Evolutionary conservation across 2,888 invertebrate species (phyloP).

Genomic region (Thymelicus lineola): DNA sequence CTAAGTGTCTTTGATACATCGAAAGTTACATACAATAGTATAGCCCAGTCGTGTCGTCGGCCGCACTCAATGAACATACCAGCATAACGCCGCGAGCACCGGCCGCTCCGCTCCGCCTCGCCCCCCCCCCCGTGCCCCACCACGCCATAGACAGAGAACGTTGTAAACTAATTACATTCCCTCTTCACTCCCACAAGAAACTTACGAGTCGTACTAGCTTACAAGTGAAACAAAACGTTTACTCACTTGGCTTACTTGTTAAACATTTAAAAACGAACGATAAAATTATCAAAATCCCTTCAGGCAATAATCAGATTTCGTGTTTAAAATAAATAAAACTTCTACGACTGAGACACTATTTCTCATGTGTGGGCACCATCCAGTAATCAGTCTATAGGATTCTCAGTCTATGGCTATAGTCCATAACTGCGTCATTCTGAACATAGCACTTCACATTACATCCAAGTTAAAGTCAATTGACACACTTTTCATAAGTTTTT

Average conservation of each 20-base stretch:
- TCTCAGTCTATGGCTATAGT: not conserved
- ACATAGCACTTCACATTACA: not conserved
- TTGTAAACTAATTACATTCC: not conserved
- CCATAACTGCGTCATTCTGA: not conserved
- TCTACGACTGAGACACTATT: too few relatives aligned
- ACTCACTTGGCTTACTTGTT: too few relatives aligned
- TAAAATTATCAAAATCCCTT: too few relatives aligned
- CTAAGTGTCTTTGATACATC: constrained; percentile 73
- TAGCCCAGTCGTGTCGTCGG: constrained; percentile 50
- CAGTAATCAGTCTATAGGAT: not conserved
- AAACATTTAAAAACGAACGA: too few relatives aligned
- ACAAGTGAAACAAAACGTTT: too few relatives aligned
- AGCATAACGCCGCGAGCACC: constrained; percentile 60
- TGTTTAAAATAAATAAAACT: too few relatives aligned
- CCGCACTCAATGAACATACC: constrained; percentile 77
- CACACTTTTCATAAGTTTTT: too few relatives aligned
- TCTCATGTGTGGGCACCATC: too few relatives aligned
- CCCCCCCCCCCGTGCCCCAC: not conserved
- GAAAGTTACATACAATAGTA: constrained; percentile 56
- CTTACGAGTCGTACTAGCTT: too few relatives aligned
- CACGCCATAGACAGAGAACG: not conserved
- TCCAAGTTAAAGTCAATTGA: too few relatives aligned
- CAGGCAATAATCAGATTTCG: too few relatives aligned
- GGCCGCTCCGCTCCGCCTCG: constrained; percentile 24
- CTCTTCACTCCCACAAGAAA: too few relatives aligned